phyloP scores from a whole-genome alignment of 92 coral and sea anemone species.

The Parazoanthus atlanticus region DNA sequence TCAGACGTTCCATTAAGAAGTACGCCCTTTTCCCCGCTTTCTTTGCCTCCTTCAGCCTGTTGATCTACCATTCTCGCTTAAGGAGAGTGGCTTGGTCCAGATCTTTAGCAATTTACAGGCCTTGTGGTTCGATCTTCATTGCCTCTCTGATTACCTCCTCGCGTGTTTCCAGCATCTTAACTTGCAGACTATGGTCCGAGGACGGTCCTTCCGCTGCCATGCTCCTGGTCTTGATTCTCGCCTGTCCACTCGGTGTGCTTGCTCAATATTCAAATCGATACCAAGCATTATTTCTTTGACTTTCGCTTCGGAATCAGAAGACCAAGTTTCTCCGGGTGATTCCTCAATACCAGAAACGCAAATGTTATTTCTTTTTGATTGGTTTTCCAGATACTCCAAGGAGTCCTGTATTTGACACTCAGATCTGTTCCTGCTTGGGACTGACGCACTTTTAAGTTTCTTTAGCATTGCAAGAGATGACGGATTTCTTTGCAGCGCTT shows the following conservation, averaged over 20 bases:
- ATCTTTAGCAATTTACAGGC: conserved; percentile 23
- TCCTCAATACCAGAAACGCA: conserved; percentile 14
- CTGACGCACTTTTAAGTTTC: too few species aligned
- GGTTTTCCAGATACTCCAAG: conserved; percentile 23
- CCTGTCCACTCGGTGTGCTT: conserved; percentile 8
- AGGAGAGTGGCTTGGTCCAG: conserved; percentile 26
- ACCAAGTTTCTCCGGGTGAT: conserved; percentile 33
- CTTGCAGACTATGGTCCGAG: too few species aligned
- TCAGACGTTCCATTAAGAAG: too few species aligned
- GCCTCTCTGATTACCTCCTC: conserved; percentile 30
- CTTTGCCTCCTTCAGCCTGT: conserved; percentile 26
- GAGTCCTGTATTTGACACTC: conserved; percentile 17
- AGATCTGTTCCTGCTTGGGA: too few species aligned
- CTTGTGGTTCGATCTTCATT: conserved; percentile 27
- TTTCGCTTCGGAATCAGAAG: conserved; percentile 7
- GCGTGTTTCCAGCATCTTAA: conserved; percentile 25
- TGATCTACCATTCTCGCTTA: conserved; percentile 20
- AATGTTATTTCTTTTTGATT: conserved; percentile 20
- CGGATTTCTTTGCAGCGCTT: too few species aligned
- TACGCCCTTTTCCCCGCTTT: too few species aligned
- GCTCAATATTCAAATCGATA: too few species aligned
- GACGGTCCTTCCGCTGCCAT: too few species aligned
- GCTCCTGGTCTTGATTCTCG: too few species aligned
- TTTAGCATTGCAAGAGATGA: too few species aligned
- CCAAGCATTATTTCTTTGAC: too few species aligned